A percentile compares a stretch with the other conserved stretches of the same genome.
These are phyloP conservation scores for Rhinolophus ferrumequinum DNA, from an alignment of 2,113 vertebrate genomes.

Conservation along the genomic window DNA sequence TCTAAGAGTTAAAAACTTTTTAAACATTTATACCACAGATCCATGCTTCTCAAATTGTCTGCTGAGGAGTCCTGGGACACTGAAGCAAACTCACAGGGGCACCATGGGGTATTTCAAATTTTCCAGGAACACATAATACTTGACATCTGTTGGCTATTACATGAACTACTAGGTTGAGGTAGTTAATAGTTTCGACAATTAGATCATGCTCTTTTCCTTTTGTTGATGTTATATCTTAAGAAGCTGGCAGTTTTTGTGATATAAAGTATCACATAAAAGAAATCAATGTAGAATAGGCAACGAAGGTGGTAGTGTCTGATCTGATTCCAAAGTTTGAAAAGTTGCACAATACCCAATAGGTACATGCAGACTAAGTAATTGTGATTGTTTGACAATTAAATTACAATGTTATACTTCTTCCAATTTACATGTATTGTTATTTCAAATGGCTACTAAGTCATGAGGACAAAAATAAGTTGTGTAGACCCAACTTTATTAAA, in stretches of 20 bases:
- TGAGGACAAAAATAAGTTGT: background rate
- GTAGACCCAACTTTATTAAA: background rate
- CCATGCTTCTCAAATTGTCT: background rate
- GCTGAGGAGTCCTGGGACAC: background rate
- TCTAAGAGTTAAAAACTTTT: background rate
- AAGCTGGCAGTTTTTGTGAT: background rate
- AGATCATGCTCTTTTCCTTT: background rate
- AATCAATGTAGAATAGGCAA: background rate
- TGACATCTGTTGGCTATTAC: background rate
- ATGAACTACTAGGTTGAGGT: background rate
- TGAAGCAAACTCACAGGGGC: background rate
- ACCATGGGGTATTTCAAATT: background rate
- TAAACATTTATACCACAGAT: background rate
- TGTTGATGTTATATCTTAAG: background rate
- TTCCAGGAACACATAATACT: background rate
- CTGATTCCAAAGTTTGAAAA: constrained; percentile 15
- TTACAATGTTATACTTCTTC: background rate
- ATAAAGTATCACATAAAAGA: background rate
- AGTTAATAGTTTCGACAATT: background rate
- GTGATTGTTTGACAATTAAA: background rate
- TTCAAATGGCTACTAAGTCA: background rate
- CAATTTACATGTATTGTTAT: background rate
- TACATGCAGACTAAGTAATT: background rate
- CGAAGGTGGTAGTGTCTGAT: background rate
- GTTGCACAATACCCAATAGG: background rate